Evolutionary conservation across 2,888 invertebrate genomes (phyloP).

Genomic region (Mesorhabditis sp.): DNA sequence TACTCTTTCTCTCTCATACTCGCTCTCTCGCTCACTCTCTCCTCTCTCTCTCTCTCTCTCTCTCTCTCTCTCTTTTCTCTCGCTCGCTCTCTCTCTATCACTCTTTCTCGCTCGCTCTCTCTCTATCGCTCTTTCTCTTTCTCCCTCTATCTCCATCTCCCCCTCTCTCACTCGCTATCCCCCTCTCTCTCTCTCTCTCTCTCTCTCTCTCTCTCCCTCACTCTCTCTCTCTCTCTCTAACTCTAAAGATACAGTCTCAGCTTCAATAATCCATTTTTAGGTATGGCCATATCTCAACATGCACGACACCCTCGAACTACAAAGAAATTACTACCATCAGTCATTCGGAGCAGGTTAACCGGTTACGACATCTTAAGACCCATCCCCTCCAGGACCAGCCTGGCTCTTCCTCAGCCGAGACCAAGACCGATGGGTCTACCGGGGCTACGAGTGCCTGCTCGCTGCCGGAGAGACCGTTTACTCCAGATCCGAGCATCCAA

Average conservation of each 20-base stretch:
- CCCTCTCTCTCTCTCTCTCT: too few species aligned
- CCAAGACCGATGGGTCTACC: conserved; percentile 55
- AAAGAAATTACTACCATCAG: conserved; percentile 49
- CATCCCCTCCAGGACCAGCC: conserved; percentile 26
- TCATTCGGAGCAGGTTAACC: conserved; percentile 44
- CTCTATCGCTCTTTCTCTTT: neutral
- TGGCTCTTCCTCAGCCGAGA: conserved; percentile 38
- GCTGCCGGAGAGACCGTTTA: conserved; percentile 55
- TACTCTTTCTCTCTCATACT: neutral
- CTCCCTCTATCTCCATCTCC: too few species aligned
- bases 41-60: too few species aligned
- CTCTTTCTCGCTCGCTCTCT: neutral
- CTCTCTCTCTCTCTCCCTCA: too few species aligned
- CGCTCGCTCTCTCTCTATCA: neutral
- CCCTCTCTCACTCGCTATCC: too few species aligned
- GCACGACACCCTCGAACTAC: conserved; percentile 44
- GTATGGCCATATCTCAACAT: conserved; percentile 46
- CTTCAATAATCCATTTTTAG: conserved; percentile 16
- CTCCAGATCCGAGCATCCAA: conserved; percentile 52
- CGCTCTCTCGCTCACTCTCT: neutral
- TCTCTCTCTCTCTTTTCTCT: too few species aligned
- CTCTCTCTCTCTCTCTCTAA: too few species aligned
- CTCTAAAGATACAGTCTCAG: too few species aligned
- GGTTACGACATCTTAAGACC: neutral
- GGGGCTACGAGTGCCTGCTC: conserved; percentile 47